Conservation (phyloP, 2,888 invertebrate genomes). For the Dynastes maya region DNA sequence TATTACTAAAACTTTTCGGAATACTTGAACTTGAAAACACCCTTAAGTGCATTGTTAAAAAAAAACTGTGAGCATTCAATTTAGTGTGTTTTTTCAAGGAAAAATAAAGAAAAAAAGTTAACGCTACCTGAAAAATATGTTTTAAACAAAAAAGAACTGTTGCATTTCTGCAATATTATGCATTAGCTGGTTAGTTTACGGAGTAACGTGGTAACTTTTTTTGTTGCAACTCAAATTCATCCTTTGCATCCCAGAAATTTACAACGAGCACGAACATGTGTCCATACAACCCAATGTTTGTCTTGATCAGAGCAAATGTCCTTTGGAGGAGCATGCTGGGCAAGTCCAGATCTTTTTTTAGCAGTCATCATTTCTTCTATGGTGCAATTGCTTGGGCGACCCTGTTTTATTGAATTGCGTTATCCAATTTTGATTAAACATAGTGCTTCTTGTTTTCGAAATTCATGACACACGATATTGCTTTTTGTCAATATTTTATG, state of each 20-base stretch:
- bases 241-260: slow-evolving; percentile 53
- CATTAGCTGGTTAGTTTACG: too few relatives aligned
- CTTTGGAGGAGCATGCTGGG: slow-evolving; percentile 32
- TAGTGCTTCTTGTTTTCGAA: slow-evolving; percentile 22
- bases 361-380: slow-evolving; percentile 26
- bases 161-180: too few relatives aligned
- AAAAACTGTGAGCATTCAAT: too few relatives aligned
- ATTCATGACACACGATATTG: slow-evolving; percentile 3
- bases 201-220: too few relatives aligned
- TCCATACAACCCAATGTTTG: slow-evolving; percentile 26
- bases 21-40: too few relatives aligned
- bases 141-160: too few relatives aligned
- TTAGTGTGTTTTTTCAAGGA: too few relatives aligned
- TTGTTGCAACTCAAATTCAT: slow-evolving; percentile 50
- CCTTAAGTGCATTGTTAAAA: too few relatives aligned
- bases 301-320: slow-evolving; percentile 15
- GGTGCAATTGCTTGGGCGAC: neutral
- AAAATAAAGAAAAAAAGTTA: too few relatives aligned
- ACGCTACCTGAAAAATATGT: too few relatives aligned
- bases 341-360: slow-evolving; percentile 21
- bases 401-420: slow-evolving; percentile 16
- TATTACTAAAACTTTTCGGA: too few relatives aligned
- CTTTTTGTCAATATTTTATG: slow-evolving; percentile 26
- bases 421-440: slow-evolving; percentile 19
- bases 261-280: slow-evolving; percentile 16